A percentile compares a stretch with the other conserved stretches of the same genome.
These are phyloP conservation scores for Luperina nickerlii DNA, from an alignment of 2,888 invertebrate species.

Conservation along the genomic window DNA sequence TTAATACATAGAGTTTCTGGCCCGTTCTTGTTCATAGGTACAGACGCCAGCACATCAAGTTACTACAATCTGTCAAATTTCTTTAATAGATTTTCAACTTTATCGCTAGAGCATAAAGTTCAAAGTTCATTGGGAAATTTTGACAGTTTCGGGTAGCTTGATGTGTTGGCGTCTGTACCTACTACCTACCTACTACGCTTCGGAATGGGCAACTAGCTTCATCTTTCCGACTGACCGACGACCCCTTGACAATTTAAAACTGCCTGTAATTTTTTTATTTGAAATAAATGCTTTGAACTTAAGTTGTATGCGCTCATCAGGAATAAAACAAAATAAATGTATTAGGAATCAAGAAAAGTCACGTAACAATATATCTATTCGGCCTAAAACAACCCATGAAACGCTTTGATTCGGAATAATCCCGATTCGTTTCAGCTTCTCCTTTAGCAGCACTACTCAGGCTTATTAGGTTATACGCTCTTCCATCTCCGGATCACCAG, in stretches of 20 bases:
- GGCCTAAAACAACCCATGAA: not conserved
- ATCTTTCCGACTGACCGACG: not conserved
- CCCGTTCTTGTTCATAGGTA: not conserved
- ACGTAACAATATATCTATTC: not conserved
- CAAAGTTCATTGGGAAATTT: too few relatives aligned
- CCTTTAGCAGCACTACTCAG: slow-evolving; percentile 18
- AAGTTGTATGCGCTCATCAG: not conserved
- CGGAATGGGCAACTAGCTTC: not conserved
- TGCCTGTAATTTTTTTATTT: not conserved
- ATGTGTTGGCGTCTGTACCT: too few relatives aligned
- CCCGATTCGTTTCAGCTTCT: slow-evolving; percentile 20
- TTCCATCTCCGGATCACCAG: slow-evolving; percentile 33
- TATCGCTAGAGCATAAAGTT: too few relatives aligned
- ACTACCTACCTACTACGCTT: not conserved
- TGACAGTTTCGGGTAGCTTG: too few relatives aligned
- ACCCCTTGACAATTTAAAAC: not conserved
- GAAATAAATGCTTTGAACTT: not conserved
- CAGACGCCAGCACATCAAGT: too few relatives aligned
- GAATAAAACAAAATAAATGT: not conserved
- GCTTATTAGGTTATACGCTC: slow-evolving; percentile 38
- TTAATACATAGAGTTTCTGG: not conserved
- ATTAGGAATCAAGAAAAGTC: not conserved
- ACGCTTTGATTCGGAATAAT: slow-evolving; percentile 27
- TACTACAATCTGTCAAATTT: too few relatives aligned
- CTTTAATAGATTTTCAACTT: too few relatives aligned